Evolutionary conservation across 2,888 invertebrate genomes (phyloP), one percentile per base, ranked within the genome.

Genomic region (Idaea biselata): DNA sequence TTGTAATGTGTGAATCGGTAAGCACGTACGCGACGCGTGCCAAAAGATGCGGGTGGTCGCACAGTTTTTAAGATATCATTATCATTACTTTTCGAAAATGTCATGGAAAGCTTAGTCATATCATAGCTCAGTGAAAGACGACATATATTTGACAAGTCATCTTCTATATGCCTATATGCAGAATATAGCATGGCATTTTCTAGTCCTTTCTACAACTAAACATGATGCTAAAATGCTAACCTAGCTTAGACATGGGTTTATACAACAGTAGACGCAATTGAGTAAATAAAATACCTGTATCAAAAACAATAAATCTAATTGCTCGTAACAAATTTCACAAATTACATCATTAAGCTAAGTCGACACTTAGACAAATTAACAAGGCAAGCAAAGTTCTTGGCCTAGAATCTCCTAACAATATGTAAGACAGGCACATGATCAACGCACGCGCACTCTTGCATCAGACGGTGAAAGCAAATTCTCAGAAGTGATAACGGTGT

Each of bases 391-490:
- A 44, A 44, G 44, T 14, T 14, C 44, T 44, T 33, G 33, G 33
- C 33, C 33, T 44, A 44, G 44, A 44, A 44, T 44, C 14, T 11
- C 44, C 6, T 44, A 3, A 55, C 55, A 53, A 6, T 53, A 53
- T 53, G 16, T 17, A 11, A 56, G 56, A 56, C 1, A 18, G 4
- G 17, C 14, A 14, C 17, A 18, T 56, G 56, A 56, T 18, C 56
- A 17, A 7, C 18, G 56, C 56, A 16, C 18, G 56, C 56, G 56
- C 56, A 18, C 11, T 56, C 56, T 56, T 56, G 56, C 56, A 56
- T 56, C 56, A 56, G 18, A 56, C 18, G 14, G 56, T 56, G 56
- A 56, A 56, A 56, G 56, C 18, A 2, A 44, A 56, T 56, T 56
- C 56, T 56, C 16, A 18, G 56, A 56, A 56, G 8, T 18, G 18